Evolutionary conservation across 23 tunicate species (phyloP).

Genomic region (Trididemnum nubilum): DNA sequence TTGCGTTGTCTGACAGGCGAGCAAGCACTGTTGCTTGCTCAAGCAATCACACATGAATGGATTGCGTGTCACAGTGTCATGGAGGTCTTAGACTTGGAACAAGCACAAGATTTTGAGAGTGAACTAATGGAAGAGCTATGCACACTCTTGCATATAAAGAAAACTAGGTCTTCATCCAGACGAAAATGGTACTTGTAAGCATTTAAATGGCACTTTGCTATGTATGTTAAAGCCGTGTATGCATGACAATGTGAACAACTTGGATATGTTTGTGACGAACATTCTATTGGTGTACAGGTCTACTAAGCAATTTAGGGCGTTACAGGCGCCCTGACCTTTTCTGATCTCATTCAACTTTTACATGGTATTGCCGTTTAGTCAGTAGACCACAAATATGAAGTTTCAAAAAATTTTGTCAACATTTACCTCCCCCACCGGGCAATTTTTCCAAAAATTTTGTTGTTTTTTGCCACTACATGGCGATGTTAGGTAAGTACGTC

Average conservation of each 20-base stretch:
- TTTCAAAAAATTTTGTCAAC: no score
- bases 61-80: constrained; percentile 1
- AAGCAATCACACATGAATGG: not conserved
- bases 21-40: constrained; percentile 11
- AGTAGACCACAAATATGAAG: no score
- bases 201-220: not conserved
- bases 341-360: no score
- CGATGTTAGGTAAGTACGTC: no score
- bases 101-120: constrained; percentile 13
- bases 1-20: not conserved
- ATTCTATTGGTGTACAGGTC: no score
- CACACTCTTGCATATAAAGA: constrained; percentile 1
- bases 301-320: no score
- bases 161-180: constrained; percentile 15
- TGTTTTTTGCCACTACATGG: no score
- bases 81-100: constrained; percentile 8
- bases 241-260: not conserved
- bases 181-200: not conserved
- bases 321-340: no score
- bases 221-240: constrained; percentile 6
- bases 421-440: no score
- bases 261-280: no score
- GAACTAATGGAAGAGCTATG: constrained; percentile 3
- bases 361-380: no score
- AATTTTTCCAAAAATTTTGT: no score